phyloP scores from a whole-genome alignment of 2,113 vertebrate genomes.

The Etheostoma spectabile region DNA sequence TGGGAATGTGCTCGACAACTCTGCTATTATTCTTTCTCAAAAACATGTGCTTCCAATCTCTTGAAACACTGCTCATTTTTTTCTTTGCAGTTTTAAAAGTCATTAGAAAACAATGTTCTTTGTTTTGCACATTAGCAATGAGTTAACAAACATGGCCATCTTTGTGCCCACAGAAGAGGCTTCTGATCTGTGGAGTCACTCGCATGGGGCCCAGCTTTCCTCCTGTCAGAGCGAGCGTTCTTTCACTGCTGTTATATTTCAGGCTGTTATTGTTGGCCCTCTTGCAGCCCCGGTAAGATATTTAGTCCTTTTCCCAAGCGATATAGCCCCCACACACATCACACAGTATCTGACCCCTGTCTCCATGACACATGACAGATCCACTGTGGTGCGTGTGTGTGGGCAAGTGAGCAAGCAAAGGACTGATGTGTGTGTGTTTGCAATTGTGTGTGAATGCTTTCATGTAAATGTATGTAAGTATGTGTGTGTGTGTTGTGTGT shows the following conservation, averaged over 20 bases:
- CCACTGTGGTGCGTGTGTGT: constrained; percentile 54
- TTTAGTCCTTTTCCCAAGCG: constrained; percentile 94
- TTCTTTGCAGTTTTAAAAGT: constrained; percentile 84
- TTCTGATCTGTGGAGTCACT: constrained; percentile 87
- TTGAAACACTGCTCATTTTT: constrained; percentile 87
- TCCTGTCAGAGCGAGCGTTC: constrained; percentile 70
- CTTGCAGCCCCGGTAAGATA: constrained; percentile 88
- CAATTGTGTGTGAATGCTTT: constrained; percentile 44
- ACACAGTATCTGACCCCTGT: constrained; percentile 89
- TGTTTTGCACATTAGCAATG: constrained; percentile 91
- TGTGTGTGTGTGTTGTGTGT: constrained; percentile 26
- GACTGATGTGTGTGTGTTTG: constrained; percentile 9
- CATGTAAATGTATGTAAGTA: constrained; percentile 43
- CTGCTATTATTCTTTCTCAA: constrained; percentile 84
- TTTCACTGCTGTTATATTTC: constrained; percentile 90
- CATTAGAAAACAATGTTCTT: constrained; percentile 92
- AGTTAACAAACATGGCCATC: constrained; percentile 86
- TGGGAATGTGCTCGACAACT: constrained; percentile 82
- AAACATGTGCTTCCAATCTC: constrained; percentile 93
- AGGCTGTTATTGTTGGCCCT: constrained; percentile 96
- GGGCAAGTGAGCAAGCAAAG: constrained; percentile 6
- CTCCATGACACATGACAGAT: constrained; percentile 87
- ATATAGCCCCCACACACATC: constrained; percentile 91
- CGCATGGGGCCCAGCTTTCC: constrained; percentile 76
- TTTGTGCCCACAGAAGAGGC: constrained; percentile 87